These are phyloP conservation scores for Stictocephala bisonia DNA, from an alignment of 2,888 invertebrate species.

Conservation along the genomic window DNA sequence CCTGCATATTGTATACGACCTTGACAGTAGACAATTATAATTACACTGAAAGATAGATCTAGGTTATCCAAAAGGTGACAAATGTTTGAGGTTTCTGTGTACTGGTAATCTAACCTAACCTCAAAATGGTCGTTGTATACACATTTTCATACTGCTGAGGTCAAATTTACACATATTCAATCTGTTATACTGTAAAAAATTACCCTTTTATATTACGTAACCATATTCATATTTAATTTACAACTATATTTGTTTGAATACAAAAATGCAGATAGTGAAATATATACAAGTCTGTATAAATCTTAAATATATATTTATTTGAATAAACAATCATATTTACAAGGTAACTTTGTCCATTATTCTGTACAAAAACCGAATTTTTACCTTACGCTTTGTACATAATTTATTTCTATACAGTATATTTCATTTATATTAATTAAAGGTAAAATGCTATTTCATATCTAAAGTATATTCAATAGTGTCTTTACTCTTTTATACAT, in stretches of 20 bases:
- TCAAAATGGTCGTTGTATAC: conserved; percentile 23
- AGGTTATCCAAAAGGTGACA: too few species aligned
- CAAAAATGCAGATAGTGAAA: conserved; percentile 28
- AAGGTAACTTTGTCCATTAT: background rate
- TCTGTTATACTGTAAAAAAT: conserved; percentile 18
- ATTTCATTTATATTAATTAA: too few species aligned
- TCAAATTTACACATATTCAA: conserved; percentile 17
- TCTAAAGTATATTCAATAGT: too few species aligned
- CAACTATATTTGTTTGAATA: background rate
- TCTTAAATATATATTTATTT: background rate
- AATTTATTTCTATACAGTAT: too few species aligned
- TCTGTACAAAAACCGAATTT: background rate
- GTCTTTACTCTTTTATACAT: too few species aligned
- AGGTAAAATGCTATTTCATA: too few species aligned
- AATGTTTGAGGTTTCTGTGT: too few species aligned
- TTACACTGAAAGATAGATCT: background rate
- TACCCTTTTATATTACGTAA: conserved; percentile 7
- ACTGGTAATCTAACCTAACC: too few species aligned
- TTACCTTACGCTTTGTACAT: background rate
- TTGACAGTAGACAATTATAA: background rate
- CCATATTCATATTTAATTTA: background rate
- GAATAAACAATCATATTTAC: background rate
- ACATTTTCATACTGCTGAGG: conserved; percentile 1
- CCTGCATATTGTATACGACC: too few species aligned
- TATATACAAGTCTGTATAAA: background rate